Percentiles rank a stretch among this genome's conserved stretches.
phyloP scores from a whole-genome alignment of 2,888 invertebrate species.

The Pandemis heparana region DNA sequence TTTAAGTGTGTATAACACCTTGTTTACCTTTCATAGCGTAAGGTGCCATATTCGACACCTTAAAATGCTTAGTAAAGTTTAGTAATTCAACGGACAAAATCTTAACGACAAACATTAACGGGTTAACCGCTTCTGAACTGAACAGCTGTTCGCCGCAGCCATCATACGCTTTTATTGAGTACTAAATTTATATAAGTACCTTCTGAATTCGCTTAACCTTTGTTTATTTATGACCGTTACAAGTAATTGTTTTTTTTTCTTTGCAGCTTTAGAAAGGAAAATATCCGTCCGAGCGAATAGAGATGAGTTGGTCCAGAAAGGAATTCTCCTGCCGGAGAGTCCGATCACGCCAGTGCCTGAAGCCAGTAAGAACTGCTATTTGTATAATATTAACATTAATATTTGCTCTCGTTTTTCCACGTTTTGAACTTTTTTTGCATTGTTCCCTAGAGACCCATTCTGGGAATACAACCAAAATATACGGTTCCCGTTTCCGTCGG shows the following conservation, averaged over 20 bases:
- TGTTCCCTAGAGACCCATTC: not conserved
- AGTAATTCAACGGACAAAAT: too few species aligned
- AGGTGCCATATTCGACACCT: too few species aligned
- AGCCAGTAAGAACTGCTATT: slow-evolving; percentile 87
- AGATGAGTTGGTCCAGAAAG: slow-evolving; percentile 98
- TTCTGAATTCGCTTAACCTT: slow-evolving; percentile 1
- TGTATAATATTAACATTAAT: not conserved
- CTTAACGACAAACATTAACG: not conserved
- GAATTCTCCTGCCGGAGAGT: slow-evolving; percentile 96
- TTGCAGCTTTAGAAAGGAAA: slow-evolving; percentile 97
- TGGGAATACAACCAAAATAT: not conserved
- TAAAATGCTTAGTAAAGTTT: too few species aligned
- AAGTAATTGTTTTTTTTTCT: slow-evolving; percentile 49
- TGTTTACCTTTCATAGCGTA: not conserved
- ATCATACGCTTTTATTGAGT: slow-evolving; percentile 1
- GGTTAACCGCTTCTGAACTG: not conserved
- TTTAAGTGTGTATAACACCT: not conserved
- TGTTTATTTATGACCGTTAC: not conserved
- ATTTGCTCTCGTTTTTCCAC: not conserved
- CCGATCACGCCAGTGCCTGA: slow-evolving; percentile 93
- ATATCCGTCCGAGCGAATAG: slow-evolving; percentile 99
- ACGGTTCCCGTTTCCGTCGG: not conserved
- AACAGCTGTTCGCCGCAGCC: not conserved
- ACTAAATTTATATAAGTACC: not conserved
- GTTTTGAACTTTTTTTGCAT: not conserved